phyloP scores from a whole-genome alignment of 1,140 invertebrate genomes.

The Atta colombica region DNA sequence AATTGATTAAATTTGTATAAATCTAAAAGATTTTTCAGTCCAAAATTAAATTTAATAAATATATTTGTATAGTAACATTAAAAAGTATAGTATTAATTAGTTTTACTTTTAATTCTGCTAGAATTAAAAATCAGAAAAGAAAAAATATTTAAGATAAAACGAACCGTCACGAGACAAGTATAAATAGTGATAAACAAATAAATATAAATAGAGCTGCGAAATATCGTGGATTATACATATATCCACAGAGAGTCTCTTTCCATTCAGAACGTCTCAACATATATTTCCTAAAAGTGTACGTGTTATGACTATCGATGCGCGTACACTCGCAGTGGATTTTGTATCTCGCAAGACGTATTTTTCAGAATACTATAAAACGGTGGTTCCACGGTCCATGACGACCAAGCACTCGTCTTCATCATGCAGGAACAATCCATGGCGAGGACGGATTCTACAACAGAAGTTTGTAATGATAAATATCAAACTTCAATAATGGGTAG shows the following conservation, averaged over 20 bases:
- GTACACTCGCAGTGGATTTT: conserved; percentile 80
- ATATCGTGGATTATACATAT: background rate
- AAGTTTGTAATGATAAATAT: background rate
- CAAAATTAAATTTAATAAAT: background rate
- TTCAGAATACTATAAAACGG: conserved; percentile 81
- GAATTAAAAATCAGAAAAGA: conserved; percentile 1
- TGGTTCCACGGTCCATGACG: conserved; percentile 74
- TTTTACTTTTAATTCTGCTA: background rate
- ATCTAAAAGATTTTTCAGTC: background rate
- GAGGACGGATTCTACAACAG: conserved; percentile 69
- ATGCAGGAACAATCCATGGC: conserved; percentile 83
- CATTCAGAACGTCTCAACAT: background rate
- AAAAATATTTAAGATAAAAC: conserved; percentile 9
- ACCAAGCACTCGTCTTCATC: conserved; percentile 78
- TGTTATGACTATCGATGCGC: conserved; percentile 47
- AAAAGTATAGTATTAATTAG: background rate
- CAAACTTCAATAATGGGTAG: background rate
- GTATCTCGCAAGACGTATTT: conserved; percentile 77
- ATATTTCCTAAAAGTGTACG: background rate
- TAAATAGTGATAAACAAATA: conserved; percentile 69
- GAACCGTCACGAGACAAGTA: conserved; percentile 23
- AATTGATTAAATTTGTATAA: conserved; percentile 3
- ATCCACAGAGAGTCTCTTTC: background rate
- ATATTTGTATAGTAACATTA: background rate
- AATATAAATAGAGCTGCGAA: conserved; percentile 40